Base-by-base conservation (phyloP, 2,797 vertebrate species). In the Gobio occitaniae region DNA sequence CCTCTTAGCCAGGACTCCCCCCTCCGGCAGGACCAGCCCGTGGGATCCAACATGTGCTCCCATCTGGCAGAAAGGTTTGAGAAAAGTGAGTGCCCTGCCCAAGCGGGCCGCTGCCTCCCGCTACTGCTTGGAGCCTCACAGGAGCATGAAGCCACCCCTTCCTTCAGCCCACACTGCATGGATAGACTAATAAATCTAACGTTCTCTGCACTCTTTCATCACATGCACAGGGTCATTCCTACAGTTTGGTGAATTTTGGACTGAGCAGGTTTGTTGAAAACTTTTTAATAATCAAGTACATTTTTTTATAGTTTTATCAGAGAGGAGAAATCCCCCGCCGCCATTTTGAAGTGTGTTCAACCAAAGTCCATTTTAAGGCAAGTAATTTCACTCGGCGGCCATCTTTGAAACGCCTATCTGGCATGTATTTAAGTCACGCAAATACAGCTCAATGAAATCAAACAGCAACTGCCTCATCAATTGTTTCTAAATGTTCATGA, bases 61-160 rank as follows among this genome's bases (percentile, higher is more conserved):
- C 90, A 89, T 88, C 93, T 95, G 93, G 89, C 94, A 93, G 94
- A 95, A 94, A 94, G 94, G 93, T 95, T 96, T 94, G 95, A 96
- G 90, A 96, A 95, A 95, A 95, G 95, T 96, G 95, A 96, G 95
- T 96, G 92, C 77, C 83, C 80, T 74, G 12, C 84, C 47, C 21
- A 54, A 80, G 72, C 25, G 52, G 82, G 78, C 65, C 44, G 69
- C 84, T 87, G 78, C 81, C 76, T 63, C 87, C 41, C 44, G 86
- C 78, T 84, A 65, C 81, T 87, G 83, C 92, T 91, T 77, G 48
- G 87, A 89, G 88, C 86, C 89, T 87, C 79, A 72, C 52, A 90
- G 91, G 91, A 94, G 95, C 95, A 96, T 95, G 95, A 84, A 86
- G 86, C 89, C 89, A 88, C 88, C 84, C 68, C 32, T 80, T 84